Percentiles rank a stretch among this genome's conserved stretches.
Evolutionary conservation across 2,113 vertebrate species (phyloP).

Genomic region (Carettochelys insculpta): DNA sequence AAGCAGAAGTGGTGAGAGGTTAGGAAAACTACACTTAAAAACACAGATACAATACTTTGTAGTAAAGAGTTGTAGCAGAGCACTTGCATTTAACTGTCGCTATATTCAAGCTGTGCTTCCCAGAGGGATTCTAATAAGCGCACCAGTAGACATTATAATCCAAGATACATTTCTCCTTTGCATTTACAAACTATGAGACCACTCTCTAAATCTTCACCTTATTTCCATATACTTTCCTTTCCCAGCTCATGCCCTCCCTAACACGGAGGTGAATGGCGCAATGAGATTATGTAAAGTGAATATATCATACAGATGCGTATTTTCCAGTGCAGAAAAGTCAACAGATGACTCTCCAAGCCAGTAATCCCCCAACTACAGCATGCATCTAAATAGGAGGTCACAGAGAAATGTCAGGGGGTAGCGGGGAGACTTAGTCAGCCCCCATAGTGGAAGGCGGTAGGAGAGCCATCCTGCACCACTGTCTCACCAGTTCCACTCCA

Average conservation of each 20-base stretch:
- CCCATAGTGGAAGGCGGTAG: too few relatives aligned
- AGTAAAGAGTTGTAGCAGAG: slow-evolving; percentile 40
- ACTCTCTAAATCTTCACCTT: neutral
- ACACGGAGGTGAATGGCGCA: neutral
- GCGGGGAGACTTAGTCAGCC: too few relatives aligned
- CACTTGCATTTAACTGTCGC: slow-evolving; percentile 48
- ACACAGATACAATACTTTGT: slow-evolving; percentile 45
- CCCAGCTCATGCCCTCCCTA: neutral
- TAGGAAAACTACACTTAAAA: slow-evolving; percentile 50
- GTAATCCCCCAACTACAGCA: too few relatives aligned
- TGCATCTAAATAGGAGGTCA: too few relatives aligned
- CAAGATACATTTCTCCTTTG: neutral
- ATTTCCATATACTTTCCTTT: neutral
- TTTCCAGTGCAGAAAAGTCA: neutral
- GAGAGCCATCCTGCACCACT: too few relatives aligned
- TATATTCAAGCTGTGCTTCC: slow-evolving; percentile 19
- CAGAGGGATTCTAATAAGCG: slow-evolving; percentile 31
- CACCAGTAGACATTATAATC: slow-evolving; percentile 5
- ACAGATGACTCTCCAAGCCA: too few relatives aligned
- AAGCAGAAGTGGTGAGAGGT: slow-evolving; percentile 44
- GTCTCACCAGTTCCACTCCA: too few relatives aligned
- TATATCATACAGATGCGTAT: neutral
- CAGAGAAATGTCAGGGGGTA: too few relatives aligned
- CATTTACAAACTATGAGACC: neutral
- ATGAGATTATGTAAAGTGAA: slow-evolving; percentile 15